Base-by-base conservation (phyloP, 2,888 invertebrate species). In the Xanthostigma xanthostigma region DNA sequence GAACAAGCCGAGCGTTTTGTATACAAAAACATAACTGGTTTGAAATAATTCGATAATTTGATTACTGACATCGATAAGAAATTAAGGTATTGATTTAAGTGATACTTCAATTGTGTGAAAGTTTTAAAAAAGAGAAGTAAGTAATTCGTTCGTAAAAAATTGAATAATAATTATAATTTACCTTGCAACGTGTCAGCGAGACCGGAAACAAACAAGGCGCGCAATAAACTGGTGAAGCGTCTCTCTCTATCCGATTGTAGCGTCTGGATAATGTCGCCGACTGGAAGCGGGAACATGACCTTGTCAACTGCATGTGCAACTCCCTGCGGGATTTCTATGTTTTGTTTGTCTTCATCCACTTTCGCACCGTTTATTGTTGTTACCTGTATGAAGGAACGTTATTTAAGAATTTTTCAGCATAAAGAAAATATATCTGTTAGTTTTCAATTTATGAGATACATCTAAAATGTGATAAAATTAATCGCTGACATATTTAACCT, bases 231-330 rank as follows among this genome's bases (percentile, higher is more conserved):
- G 14, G 82, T 81, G 67, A 89, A 90, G 55, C 89, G 70, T 54
- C 82, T 71, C 62, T 89, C 89, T 41, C 88, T 71, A 66, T 90
- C 90, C 0, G 88, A 84, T 60, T 88, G 87, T 46, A 90, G 68
- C 0, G 90, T 90, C 65, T 88, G 88, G 38, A 88, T 75, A 46
- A 90, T 68, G 66, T 90, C 89, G 2, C 90, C 90, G 1, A 90
- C 89, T 0, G 90, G 90, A 52, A 90, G 70, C 1, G 90, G 90
- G 72, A 90, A 90, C 88, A 90, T 87, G 4, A 89, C 89, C 27
- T 87, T 71, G 65, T 90, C 90, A 1, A 90, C 76, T 0, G 85
- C 81, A 60, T 90, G 89, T 0, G 88, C 88, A 55, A 88, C 76
- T 40, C 89, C 89, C 69, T 90, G 89, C 1, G 89, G 88, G 54